Conservation (phyloP, 2,797 vertebrate genomes). For the Gastrophryne carolinensis region DNA sequence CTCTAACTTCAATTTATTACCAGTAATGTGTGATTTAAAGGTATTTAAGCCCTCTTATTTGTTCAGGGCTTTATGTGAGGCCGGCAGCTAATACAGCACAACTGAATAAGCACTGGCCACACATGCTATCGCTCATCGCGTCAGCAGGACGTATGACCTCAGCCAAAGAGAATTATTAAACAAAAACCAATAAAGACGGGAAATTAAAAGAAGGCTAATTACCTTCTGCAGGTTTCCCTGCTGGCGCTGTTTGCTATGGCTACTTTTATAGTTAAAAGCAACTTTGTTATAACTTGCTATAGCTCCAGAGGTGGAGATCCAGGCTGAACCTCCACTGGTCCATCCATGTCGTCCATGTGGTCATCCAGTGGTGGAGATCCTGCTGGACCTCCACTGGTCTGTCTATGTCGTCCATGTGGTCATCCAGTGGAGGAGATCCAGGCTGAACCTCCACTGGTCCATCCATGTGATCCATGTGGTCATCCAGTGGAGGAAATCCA, state of each 20-base stretch:
- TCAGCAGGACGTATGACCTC: conserved; percentile 59
- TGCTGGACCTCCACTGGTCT: too few relatives aligned
- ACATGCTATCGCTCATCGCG: conserved; percentile 63
- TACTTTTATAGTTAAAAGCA: too few relatives aligned
- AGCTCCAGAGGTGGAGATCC: too few relatives aligned
- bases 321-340: too few relatives aligned
- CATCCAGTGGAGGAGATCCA: too few relatives aligned
- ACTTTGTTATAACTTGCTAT: too few relatives aligned
- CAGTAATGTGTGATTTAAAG: conserved; percentile 73
- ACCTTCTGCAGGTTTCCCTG: conserved; percentile 6
- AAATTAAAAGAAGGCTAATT: conserved; percentile 18
- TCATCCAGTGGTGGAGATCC: too few relatives aligned
- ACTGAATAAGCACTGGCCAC: conserved; percentile 82
- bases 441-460: too few relatives aligned
- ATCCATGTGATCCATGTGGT: too few relatives aligned
- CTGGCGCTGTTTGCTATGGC: not conserved
- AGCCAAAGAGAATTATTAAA: conserved; percentile 63
- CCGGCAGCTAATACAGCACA: conserved; percentile 77
- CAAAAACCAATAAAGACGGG: conserved; percentile 13
- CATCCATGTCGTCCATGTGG: too few relatives aligned
- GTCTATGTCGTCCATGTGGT: too few relatives aligned
- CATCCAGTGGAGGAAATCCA: too few relatives aligned
- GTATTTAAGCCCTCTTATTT: conserved; percentile 69
- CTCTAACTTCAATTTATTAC: conserved; percentile 74
- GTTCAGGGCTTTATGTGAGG: conserved; percentile 66